A percentile compares a stretch with the other conserved stretches of the same genome.
phyloP scores from a whole-genome alignment of 2,113 vertebrate genomes.

The Eulacestoma nigropectus region DNA sequence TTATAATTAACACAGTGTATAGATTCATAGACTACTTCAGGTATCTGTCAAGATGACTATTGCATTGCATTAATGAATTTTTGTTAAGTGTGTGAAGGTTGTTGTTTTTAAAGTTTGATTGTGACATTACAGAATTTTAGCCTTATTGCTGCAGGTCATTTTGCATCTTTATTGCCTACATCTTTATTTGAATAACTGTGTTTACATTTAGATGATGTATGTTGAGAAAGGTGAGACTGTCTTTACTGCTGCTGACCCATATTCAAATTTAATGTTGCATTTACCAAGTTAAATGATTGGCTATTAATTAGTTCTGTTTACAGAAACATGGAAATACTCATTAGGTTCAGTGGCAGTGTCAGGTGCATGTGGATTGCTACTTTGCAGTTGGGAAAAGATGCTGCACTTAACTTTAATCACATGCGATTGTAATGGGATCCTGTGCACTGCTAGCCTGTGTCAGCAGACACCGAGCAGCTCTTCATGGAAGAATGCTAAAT shows the following conservation, averaged over 20 bases:
- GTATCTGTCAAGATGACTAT: not conserved
- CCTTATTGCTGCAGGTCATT: not conserved
- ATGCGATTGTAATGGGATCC: not conserved
- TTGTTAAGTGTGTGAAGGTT: not conserved
- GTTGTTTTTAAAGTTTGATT: not conserved
- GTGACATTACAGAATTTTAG: not conserved
- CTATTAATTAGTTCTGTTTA: slow-evolving; percentile 51
- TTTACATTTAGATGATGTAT: slow-evolving; percentile 67
- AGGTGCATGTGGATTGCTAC: not conserved
- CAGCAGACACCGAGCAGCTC: not conserved
- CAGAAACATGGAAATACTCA: slow-evolving; percentile 6
- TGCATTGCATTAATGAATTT: not conserved
- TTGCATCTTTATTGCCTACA: not conserved
- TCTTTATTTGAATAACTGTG: slow-evolving; percentile 3
- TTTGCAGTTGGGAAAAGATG: not conserved
- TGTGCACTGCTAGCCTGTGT: not conserved
- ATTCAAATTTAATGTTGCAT: slow-evolving; percentile 46
- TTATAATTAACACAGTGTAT: not conserved
- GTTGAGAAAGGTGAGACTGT: slow-evolving; percentile 8
- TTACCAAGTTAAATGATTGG: slow-evolving; percentile 36
- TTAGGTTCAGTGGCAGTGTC: not conserved
- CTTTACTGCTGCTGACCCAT: slow-evolving; percentile 45
- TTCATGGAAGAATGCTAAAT: slow-evolving; percentile 39
- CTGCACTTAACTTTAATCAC: slow-evolving; percentile 3
- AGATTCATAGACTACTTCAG: not conserved